Base-by-base conservation (phyloP, 2,113 vertebrate species). In the Alexandromys fortis region DNA sequence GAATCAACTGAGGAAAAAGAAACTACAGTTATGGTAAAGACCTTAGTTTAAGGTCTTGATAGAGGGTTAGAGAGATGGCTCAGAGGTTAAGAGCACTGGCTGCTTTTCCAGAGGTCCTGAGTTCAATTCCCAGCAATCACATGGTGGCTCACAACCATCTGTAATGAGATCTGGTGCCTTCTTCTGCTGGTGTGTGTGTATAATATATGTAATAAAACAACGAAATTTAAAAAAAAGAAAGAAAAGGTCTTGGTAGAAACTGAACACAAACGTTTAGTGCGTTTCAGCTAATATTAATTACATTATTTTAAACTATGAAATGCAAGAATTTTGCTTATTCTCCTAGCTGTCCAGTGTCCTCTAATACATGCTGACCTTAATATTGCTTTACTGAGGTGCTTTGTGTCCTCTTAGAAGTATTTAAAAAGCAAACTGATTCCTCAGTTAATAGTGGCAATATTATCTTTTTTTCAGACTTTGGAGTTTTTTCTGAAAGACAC, bases 401-500 rank as follows among this genome's bases (percentile, higher is more conserved):
- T 68, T 88, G 92, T 91, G 26, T 86, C 94, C 45, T 93, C 7
- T 68, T 86, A 33, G 13, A 45, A 47, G 67, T 96, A 86, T 89
- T 92, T 94, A n/a, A 87, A 91, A 93, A 97, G 81, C 61, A 73
- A 92, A 90, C 14, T 42, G 91, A 38, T 96, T 87, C 92, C 75
- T 79, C 38, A 79, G 72, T 95, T 92, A 95, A 61, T 86, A 88
- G 13, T 95, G 70, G 83, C 94, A 83, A 73, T 97, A 14, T 97
- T 98, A 97, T 96, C 73, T 97, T 97, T 97, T 97, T 97, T 97
- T 33, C 98, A 99, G 99, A 99, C 99, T 0, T 91, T 99, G 90
- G 99, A 99, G 35, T 99, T 99, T 98, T 99, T 99, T 98, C 98
- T 99, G 93, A 99, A 99, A 98, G 99, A 99, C 96, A 99, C 99